These are phyloP conservation scores for Isurus oxyrinchus DNA, from an alignment of 2,113 vertebrate genomes.

Conservation along the genomic window DNA sequence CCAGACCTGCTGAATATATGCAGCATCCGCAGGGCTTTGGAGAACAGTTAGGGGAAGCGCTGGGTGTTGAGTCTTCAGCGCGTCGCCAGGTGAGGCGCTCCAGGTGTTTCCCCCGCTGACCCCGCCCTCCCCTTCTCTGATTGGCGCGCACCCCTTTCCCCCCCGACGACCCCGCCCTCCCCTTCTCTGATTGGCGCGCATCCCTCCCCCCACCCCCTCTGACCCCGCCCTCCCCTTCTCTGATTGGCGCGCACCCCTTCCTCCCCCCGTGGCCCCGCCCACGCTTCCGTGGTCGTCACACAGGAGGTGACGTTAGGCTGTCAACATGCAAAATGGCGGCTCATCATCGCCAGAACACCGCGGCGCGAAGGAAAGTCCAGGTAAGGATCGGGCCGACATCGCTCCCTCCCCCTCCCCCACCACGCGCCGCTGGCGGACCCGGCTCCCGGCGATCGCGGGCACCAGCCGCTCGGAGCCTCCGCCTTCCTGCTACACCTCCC, in stretches of 20 bases:
- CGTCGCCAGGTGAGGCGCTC: no score
- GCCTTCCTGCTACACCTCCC: neutral
- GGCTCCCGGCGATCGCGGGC: neutral
- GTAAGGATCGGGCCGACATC: constrained; percentile 46
- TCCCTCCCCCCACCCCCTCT: no score
- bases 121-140: no score
- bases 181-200: no score
- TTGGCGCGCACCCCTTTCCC: no score
- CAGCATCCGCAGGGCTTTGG: no score
- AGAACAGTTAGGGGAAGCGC: no score
- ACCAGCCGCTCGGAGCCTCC: neutral
- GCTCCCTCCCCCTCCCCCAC: no score
- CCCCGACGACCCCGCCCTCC: neutral
- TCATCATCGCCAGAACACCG: constrained; percentile 97
- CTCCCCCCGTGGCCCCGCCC: neutral
- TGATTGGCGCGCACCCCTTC: neutral
- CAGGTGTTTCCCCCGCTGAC: neutral
- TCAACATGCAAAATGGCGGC: constrained; percentile 99
- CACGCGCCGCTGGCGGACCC: neutral
- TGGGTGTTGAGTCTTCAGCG: no score
- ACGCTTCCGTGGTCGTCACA: constrained; percentile 39
- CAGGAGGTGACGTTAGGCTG: constrained; percentile 78
- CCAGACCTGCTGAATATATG: no score
- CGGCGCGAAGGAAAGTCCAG: constrained; percentile 97
- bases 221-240: neutral